Conservation (phyloP, 2,888 invertebrate genomes). For the Resseliella maxima region DNA sequence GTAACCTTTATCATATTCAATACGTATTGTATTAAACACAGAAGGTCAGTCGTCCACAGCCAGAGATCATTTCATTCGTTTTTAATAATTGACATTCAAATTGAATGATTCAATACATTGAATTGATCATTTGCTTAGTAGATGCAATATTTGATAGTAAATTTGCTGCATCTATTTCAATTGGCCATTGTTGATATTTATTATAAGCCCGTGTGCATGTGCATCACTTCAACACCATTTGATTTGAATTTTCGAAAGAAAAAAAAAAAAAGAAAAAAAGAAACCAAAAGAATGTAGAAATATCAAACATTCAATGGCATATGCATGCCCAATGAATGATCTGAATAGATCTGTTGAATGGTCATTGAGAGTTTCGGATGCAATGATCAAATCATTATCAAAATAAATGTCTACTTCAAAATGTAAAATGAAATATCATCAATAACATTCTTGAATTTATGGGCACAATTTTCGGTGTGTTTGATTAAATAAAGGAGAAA, state of each 20-base stretch:
- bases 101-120: too few species aligned
- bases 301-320: too few species aligned
- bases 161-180: too few species aligned
- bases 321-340: neutral
- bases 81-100: neutral
- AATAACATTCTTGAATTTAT: constrained; percentile 49
- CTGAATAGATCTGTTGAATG: neutral
- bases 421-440: constrained; percentile 39
- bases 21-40: neutral
- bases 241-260: neutral
- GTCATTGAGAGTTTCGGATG: neutral
- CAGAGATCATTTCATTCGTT: neutral
- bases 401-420: neutral
- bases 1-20: neutral
- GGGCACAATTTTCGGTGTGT: neutral
- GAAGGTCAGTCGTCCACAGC: constrained; percentile 1
- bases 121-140: too few species aligned
- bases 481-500: neutral
- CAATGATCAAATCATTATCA: neutral
- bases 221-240: neutral
- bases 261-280: too few species aligned
- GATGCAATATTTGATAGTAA: too few species aligned
- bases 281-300: too few species aligned
- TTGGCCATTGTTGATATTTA: neutral
- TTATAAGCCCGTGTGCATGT: neutral